Conservation (phyloP, 2,888 invertebrate species). For the Alcis repandata region DNA sequence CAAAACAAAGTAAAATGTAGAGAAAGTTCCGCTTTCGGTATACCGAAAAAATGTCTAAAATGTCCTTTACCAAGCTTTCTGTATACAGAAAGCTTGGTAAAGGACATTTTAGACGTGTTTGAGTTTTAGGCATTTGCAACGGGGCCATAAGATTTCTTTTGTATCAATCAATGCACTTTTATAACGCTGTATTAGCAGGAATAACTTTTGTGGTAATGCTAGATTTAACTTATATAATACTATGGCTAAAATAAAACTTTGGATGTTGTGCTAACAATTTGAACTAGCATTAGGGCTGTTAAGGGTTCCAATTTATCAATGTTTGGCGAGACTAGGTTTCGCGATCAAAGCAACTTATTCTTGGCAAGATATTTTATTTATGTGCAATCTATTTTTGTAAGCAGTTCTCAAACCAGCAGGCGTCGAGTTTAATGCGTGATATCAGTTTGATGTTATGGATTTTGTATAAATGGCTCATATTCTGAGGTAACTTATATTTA, state of each 20-base stretch:
- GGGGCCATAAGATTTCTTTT: conserved; percentile 71
- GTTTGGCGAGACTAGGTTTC: conserved; percentile 32
- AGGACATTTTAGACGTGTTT: conserved; percentile 61
- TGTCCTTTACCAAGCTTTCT: conserved; percentile 64
- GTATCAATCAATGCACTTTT: conserved; percentile 41
- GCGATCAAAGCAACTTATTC: conserved; percentile 48
- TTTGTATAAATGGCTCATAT: conserved; percentile 83
- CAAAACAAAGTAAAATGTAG: conserved; percentile 39
- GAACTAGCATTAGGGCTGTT: conserved; percentile 35
- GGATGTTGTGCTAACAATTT: conserved; percentile 50
- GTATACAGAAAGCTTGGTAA: conserved; percentile 66
- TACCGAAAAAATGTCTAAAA: conserved; percentile 62
- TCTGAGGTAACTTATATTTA: conserved; percentile 73
- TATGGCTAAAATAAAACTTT: conserved; percentile 52
- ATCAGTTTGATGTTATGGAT: conserved; percentile 79
- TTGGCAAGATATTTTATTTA: conserved; percentile 74
- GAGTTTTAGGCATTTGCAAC: conserved; percentile 65
- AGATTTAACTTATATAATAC: conserved; percentile 48
- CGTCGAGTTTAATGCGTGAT: conserved; percentile 65
- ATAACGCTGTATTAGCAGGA: conserved; percentile 39
- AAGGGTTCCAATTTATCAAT: conserved; percentile 36
- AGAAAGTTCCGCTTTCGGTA: conserved; percentile 58
- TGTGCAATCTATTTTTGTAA: conserved; percentile 85
- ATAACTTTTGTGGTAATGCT: conserved; percentile 46
- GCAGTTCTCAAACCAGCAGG: conserved; percentile 69